Evolutionary conservation across 2,797 vertebrate genomes (phyloP).

Genomic region (Myripristis jacobus): DNA sequence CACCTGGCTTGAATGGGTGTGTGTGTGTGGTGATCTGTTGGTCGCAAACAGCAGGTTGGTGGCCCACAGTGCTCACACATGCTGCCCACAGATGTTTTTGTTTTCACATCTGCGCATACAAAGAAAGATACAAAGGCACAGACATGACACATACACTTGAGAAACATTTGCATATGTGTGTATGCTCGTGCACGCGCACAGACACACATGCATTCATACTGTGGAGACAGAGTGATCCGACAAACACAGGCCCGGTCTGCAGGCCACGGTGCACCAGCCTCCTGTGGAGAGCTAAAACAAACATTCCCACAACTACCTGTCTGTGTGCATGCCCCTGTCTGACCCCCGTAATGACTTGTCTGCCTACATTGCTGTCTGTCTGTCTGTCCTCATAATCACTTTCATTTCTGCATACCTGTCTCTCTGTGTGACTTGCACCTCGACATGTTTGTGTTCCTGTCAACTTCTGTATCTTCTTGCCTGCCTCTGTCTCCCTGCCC

Average conservation of each 20-base stretch:
- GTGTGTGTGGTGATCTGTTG: too few species aligned
- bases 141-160: neutral
- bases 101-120: neutral
- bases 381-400: slow-evolving; percentile 33
- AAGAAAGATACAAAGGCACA: neutral
- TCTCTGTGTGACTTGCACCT: slow-evolving; percentile 37
- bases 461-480: slow-evolving; percentile 28
- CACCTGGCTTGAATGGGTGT: too few species aligned
- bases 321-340: slow-evolving; percentile 39
- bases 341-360: slow-evolving; percentile 51
- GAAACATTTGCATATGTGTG: neutral
- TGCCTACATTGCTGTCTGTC: slow-evolving; percentile 19
- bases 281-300: slow-evolving; percentile 72
- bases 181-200: too few species aligned
- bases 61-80: neutral
- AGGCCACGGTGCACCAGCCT: slow-evolving; percentile 46
- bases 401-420: slow-evolving; percentile 29
- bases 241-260: slow-evolving; percentile 18
- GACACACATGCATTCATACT: too few species aligned
- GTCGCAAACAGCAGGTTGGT: neutral
- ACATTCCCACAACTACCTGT: slow-evolving; percentile 58
- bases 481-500: slow-evolving; percentile 32
- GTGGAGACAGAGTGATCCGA: slow-evolving; percentile 12
- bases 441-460: slow-evolving; percentile 50
- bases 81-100: neutral